A percentile compares a stretch with the other conserved stretches of the same genome.
Evolutionary conservation across 2,113 vertebrate genomes (phyloP).

Genomic region (Nothoprocta perdicaria): DNA sequence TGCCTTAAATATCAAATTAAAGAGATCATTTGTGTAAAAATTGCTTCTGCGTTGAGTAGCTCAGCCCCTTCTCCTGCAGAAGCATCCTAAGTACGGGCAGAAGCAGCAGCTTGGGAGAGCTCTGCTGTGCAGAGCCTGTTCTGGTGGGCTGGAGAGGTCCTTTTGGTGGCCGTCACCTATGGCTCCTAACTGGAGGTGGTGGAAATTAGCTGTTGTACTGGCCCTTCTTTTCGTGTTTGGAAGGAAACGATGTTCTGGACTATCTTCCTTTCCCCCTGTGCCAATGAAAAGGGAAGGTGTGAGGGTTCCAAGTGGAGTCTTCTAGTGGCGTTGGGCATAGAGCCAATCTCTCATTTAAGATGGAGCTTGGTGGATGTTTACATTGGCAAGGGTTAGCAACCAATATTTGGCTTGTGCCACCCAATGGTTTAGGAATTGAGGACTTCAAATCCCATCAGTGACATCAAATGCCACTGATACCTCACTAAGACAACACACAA

Average conservation of each 20-base stretch:
- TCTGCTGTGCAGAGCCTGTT: background rate
- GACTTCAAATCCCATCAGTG: too few relatives aligned
- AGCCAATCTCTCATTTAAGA: background rate
- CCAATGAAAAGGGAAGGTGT: background rate
- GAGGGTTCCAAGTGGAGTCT: background rate
- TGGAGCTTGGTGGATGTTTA: background rate
- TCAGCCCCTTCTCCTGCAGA: background rate
- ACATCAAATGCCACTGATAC: background rate
- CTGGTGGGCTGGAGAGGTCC: background rate
- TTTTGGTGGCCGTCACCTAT: fast-evolving
- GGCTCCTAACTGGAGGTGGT: background rate
- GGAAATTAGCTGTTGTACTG: background rate
- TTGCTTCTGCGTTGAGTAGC: background rate
- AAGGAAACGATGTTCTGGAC: background rate
- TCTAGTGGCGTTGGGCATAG: background rate
- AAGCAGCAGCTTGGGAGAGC: background rate
- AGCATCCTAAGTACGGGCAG: background rate
- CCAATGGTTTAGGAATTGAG: background rate
- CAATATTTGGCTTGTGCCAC: background rate
- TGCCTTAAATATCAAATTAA: background rate
- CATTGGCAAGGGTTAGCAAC: background rate
- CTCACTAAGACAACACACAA: background rate
- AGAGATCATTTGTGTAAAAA: background rate
- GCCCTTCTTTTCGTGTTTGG: background rate
- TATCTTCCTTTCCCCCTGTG: fast-evolving